A percentile compares a stretch with the other conserved stretches of the same genome.
Conservation (phyloP, 2,113 vertebrate genomes). For the Monarcha castaneiventris region DNA sequence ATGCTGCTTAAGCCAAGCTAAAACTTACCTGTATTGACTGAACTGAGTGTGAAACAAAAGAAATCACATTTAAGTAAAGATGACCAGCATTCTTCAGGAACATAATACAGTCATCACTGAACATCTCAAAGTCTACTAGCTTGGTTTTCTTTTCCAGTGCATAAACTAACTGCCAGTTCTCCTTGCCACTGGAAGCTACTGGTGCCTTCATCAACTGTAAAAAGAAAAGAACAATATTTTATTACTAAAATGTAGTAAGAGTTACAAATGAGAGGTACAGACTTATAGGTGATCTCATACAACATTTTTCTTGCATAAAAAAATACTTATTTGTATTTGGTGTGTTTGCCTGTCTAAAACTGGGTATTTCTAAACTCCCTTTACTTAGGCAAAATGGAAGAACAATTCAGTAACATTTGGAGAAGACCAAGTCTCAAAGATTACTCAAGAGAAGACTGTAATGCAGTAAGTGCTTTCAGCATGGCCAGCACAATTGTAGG, state of each 20-base stretch:
- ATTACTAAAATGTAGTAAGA: neutral
- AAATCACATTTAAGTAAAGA: constrained; percentile 80
- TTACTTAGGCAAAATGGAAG: neutral
- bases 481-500: neutral
- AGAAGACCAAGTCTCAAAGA: neutral
- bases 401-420: neutral
- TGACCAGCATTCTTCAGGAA: constrained; percentile 71
- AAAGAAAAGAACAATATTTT: neutral
- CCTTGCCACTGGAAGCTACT: constrained; percentile 71
- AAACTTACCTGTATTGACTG: constrained; percentile 79
- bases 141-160: constrained; percentile 71
- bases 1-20: neutral
- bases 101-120: constrained; percentile 83
- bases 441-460: neutral
- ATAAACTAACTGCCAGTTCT: constrained; percentile 84
- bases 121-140: constrained; percentile 89
- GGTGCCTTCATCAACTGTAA: constrained; percentile 84
- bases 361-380: neutral
- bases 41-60: constrained; percentile 72
- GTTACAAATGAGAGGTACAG: neutral
- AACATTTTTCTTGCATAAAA: neutral
- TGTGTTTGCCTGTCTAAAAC: neutral
- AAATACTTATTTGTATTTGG: neutral
- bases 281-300: neutral
- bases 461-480: neutral